A percentile compares a stretch with the other conserved stretches of the same genome.
Conservation (phyloP, 1,140 invertebrate species). For the Drosophila setifemur region DNA sequence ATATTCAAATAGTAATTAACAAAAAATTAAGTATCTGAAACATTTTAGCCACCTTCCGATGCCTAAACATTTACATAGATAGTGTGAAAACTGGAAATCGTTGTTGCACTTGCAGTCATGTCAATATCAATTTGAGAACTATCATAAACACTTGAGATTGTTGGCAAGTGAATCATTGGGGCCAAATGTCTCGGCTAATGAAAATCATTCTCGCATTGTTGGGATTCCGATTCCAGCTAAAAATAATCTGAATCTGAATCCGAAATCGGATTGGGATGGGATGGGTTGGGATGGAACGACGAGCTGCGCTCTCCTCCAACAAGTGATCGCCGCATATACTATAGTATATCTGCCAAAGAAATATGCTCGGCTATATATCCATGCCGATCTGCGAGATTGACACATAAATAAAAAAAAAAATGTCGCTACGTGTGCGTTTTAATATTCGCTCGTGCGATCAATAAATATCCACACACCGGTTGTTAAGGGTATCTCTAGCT, state of each 20-base stretch:
- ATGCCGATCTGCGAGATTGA: conserved; percentile 59
- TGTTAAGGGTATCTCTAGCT: conserved; percentile 16
- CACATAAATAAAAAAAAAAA: conserved; percentile 62
- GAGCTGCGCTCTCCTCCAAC: not conserved
- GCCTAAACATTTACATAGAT: no score
- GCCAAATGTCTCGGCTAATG: conserved; percentile 30
- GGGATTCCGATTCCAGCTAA: conserved; percentile 49
- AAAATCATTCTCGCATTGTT: conserved; percentile 34
- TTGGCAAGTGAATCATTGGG: conserved; percentile 25
- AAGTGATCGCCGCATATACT: conserved; percentile 14
- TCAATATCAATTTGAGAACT: not conserved
- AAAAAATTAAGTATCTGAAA: no score
- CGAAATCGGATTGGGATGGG: conserved; percentile 11
- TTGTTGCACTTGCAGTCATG: conserved; percentile 5
- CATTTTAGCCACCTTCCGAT: no score
- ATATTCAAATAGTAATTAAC: no score
- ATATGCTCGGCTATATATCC: not conserved
- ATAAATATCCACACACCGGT: conserved; percentile 39
- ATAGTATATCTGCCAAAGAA: conserved; percentile 2
- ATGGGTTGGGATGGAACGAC: not conserved
- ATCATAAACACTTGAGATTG: conserved; percentile 8
- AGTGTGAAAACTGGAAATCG: no score
- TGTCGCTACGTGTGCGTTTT: conserved; percentile 51
- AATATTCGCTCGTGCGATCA: conserved; percentile 53
- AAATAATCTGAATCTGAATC: no score